A percentile compares a stretch with the other conserved stretches of the same genome.
Conservation (phyloP, 2,113 vertebrate genomes). For the Cottus gobio region DNA sequence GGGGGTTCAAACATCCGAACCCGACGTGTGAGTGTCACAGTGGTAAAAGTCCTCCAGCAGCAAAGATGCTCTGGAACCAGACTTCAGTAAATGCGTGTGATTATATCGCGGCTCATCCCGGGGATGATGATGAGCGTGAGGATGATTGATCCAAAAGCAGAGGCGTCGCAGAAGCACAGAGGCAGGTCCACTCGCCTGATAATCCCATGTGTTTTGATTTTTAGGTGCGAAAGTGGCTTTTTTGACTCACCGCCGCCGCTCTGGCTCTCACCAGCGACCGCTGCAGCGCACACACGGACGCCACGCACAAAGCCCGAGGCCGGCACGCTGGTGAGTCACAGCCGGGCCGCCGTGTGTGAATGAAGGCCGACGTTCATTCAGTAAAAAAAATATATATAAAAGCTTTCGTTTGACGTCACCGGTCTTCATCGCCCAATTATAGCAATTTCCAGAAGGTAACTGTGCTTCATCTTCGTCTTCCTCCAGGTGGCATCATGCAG, state of each 20-base stretch:
- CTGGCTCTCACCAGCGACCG: conserved; percentile 31
- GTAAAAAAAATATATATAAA: neutral
- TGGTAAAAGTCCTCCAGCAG: neutral
- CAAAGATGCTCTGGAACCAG: neutral
- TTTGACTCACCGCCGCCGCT: conserved; percentile 15
- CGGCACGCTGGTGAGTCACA: conserved; percentile 64
- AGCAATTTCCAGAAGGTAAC: conserved; percentile 55
- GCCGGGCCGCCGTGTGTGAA: conserved; percentile 29
- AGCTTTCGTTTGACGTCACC: conserved; percentile 64
- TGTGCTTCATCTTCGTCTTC: conserved; percentile 43
- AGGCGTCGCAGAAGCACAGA: conserved; percentile 18
- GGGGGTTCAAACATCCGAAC: neutral
- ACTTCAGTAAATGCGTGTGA: neutral
- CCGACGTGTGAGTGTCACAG: neutral
- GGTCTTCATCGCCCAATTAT: conserved; percentile 66
- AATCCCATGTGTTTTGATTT: conserved; percentile 21
- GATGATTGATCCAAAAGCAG: no score
- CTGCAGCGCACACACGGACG: conserved; percentile 43
- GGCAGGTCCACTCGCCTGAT: conserved; percentile 23
- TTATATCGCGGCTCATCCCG: neutral
- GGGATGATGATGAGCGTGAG: conserved; percentile 7
- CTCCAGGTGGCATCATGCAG: conserved; percentile 45
- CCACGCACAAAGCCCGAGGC: conserved; percentile 56
- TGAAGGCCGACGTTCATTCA: conserved; percentile 43
- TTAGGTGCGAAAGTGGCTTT: conserved; percentile 2